These are phyloP conservation scores for Drosophila leonis DNA, from an alignment of 2,888 invertebrate species.

Conservation along the genomic window DNA sequence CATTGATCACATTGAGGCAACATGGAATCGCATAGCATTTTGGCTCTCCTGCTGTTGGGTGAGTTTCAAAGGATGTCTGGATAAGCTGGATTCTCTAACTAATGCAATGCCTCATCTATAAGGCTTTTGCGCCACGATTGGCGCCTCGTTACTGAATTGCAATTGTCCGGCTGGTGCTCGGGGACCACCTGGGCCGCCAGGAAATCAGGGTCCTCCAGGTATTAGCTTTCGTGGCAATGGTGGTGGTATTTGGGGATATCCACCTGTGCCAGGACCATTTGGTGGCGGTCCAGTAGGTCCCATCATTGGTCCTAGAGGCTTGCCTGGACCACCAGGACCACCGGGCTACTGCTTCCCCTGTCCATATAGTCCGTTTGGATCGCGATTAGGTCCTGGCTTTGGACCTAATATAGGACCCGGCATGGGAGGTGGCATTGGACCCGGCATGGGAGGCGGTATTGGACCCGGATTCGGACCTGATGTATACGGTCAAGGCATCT, in stretches of 20 bases:
- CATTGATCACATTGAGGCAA: conserved; percentile 68
- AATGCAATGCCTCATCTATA: neutral
- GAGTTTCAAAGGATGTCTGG: conserved; percentile 12
- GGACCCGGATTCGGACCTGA: conserved; percentile 13
- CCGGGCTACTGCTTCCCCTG: conserved; percentile 72
- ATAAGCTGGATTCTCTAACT: neutral
- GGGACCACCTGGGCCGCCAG: conserved; percentile 58
- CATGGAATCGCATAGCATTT: conserved; percentile 45
- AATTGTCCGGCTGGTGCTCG: conserved; percentile 66
- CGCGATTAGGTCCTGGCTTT: neutral
- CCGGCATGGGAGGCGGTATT: conserved; percentile 5
- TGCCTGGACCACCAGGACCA: conserved; percentile 71
- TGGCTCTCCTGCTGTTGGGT: conserved; percentile 55
- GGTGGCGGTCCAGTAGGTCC: conserved; percentile 35
- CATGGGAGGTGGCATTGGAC: conserved; percentile 18
- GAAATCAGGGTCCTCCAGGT: conserved; percentile 30
- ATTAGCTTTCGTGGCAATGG: conserved; percentile 9
- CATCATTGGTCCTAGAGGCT: conserved; percentile 59
- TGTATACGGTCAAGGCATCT: conserved; percentile 17
- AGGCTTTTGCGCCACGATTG: conserved; percentile 44
- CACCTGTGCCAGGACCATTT: conserved; percentile 48
- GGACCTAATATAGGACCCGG: conserved; percentile 17
- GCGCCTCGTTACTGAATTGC: conserved; percentile 67
- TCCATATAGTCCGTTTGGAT: conserved; percentile 39
- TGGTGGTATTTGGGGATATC: conserved; percentile 54